Conservation (phyloP, 1,140 invertebrate genomes). For the Drosophila teissieri region DNA sequence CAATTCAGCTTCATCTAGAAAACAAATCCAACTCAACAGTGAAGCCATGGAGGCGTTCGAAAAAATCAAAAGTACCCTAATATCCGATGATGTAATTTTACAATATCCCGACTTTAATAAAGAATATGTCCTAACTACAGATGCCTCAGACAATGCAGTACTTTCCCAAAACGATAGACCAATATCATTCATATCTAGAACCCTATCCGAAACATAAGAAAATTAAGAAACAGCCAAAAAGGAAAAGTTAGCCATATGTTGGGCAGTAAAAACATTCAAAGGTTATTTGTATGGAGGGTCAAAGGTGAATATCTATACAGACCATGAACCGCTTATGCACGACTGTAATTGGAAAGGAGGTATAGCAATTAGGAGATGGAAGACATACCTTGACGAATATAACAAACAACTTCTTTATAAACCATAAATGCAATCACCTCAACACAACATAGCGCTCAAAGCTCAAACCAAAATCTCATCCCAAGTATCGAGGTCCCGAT, state of each 20-base stretch:
- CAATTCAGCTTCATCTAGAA: not conserved
- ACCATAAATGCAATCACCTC: slow-evolving; percentile 11
- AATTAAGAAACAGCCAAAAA: too few relatives aligned
- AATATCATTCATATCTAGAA: too few relatives aligned
- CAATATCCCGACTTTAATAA: too few relatives aligned
- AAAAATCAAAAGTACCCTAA: not conserved
- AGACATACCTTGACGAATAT: slow-evolving; percentile 4
- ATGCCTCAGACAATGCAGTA: too few relatives aligned
- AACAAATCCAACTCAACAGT: slow-evolving; percentile 1
- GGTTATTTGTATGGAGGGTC: slow-evolving; percentile 1
- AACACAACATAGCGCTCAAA: slow-evolving; percentile 35
- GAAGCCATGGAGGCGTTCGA: not conserved
- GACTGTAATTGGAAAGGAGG: not conserved
- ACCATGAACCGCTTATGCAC: not conserved
- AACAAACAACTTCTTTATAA: slow-evolving; percentile 2
- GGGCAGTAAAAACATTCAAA: not conserved
- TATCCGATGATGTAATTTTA: not conserved
- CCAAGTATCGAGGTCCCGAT: not conserved
- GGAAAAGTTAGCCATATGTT: not conserved
- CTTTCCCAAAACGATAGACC: too few relatives aligned
- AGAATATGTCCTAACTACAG: too few relatives aligned
- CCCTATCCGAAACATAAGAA: too few relatives aligned
- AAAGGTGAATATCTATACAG: not conserved
- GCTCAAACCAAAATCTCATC: slow-evolving; percentile 10
- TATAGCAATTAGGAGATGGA: not conserved